These are phyloP conservation scores for Lasioglossum oenotherae DNA, from an alignment of 2,888 invertebrate genomes.

Conservation along the genomic window DNA sequence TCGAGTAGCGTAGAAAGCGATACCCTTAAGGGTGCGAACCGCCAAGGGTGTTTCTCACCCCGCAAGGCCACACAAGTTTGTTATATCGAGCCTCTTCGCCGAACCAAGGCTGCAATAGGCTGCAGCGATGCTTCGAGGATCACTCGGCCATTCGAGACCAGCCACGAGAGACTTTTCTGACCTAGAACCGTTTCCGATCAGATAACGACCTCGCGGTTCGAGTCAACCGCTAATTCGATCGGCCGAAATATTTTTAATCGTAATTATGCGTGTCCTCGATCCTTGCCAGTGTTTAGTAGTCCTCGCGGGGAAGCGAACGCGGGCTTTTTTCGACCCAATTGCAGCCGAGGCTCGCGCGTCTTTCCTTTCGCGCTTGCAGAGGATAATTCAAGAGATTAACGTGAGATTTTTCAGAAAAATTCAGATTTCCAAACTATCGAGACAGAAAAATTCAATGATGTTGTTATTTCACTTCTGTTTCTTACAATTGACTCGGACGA, in stretches of 20 bases:
- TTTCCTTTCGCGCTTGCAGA: too few species aligned
- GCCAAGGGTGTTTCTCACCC: constrained; percentile 10
- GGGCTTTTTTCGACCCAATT: too few species aligned
- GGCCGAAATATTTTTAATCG: neutral
- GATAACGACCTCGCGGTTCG: neutral
- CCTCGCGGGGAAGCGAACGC: too few species aligned
- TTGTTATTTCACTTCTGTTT: too few species aligned
- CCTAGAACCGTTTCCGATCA: constrained; percentile 5
- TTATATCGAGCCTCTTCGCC: neutral
- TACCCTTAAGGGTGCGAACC: constrained; percentile 1
- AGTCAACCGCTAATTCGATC: neutral
- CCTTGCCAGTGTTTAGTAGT: too few species aligned
- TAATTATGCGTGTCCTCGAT: neutral
- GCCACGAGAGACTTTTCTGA: neutral
- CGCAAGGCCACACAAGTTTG: constrained; percentile 7
- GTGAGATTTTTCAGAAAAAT: too few species aligned
- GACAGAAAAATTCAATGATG: too few species aligned
- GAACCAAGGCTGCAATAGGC: constrained; percentile 2
- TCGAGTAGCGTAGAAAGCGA: neutral
- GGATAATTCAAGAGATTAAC: too few species aligned
- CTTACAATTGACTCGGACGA: too few species aligned
- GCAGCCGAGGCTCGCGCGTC: too few species aligned
- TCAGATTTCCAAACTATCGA: too few species aligned
- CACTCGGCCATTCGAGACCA: neutral
- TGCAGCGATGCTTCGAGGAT: constrained; percentile 12